These are phyloP conservation scores for Tenualosa ilisha DNA, from an alignment of 2,797 vertebrate species.

Conservation along the genomic window DNA sequence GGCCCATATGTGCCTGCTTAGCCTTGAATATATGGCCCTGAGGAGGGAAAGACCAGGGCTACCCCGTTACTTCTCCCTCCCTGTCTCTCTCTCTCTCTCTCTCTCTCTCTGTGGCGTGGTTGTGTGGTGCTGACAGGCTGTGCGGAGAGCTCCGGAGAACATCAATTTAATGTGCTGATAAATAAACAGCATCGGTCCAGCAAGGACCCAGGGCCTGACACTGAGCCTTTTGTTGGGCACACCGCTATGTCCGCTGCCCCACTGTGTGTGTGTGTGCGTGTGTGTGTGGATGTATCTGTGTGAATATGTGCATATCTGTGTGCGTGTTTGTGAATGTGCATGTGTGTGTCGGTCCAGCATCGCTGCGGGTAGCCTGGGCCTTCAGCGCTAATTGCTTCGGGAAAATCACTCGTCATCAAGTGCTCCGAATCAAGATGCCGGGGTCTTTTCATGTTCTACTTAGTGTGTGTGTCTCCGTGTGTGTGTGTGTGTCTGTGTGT, in stretches of 20 bases:
- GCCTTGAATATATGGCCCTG: neutral
- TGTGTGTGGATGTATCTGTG: neutral
- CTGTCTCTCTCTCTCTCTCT: neutral
- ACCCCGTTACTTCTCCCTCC: neutral
- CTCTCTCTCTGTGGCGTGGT: conserved; percentile 38
- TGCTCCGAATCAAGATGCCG: conserved; percentile 58
- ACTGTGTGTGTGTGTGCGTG: conserved; percentile 25
- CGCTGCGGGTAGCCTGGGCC: conserved; percentile 45
- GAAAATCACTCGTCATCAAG: conserved; percentile 63
- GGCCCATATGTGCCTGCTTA: neutral
- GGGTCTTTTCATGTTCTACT: conserved; percentile 57
- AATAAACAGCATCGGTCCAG: conserved; percentile 51
- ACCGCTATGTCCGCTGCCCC: conserved; percentile 15
- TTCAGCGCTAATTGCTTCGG: conserved; percentile 63
- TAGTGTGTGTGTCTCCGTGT: conserved; percentile 39
- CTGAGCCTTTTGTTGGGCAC: conserved; percentile 49
- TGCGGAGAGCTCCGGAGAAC: conserved; percentile 50
- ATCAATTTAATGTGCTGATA: conserved; percentile 53
- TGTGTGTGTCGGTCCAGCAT: neutral
- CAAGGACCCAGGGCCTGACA: conserved; percentile 45
- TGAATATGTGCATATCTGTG: neutral
- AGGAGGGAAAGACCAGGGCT: neutral
- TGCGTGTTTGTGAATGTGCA: neutral
- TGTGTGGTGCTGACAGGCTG: conserved; percentile 48
- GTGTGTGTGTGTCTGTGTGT: no score